Evolutionary conservation across 1,140 invertebrate genomes (phyloP), one percentile per base, ranked within the genome.

Genomic region (Drosophila tsacasi): DNA sequence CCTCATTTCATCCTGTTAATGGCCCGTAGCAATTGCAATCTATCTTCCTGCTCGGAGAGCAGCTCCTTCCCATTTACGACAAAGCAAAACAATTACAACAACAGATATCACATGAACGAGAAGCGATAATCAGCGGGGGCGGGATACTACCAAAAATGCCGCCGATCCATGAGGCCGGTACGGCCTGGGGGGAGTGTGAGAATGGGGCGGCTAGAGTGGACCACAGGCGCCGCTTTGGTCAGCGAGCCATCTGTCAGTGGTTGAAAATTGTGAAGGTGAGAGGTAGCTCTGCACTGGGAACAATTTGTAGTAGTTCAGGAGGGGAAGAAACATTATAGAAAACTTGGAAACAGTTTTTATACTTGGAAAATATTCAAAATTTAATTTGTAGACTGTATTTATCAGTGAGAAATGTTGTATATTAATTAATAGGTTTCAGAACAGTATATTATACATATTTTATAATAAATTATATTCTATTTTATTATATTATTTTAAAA

Each of bases 41-140:
- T 90, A 90, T 90, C 86, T 90, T 84, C 85, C 79, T 68, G 83
- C 76, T 77, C 76, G 71, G 77, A 12, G 54, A 39, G 32, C 54
- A 23, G 13, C 21, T 2, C 32, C 73, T 50, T 32, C 42, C 78
- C 74, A 81, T 83, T 83, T 81, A 89, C 85, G 78, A 76, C 83
- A 86, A 80, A 65, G 55, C 80, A 90, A 90, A 90, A 90, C 85
- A 89, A 90, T 90, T 79, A 90, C 85, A 89, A 79, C 75, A 85
- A 81, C 85, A 82, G 84, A 84, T 85, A 90, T 85, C 85, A 89
- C 79, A 81, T 79, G 84, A 60, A 62, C 61, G 62, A 60, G 68
- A 52, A 63, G 71, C 85, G 74, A 90, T 89, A 89, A 89, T 89
- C 83, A 84, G 75, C 58, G 21, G 52, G 65, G 32, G 30, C 9